A percentile compares a stretch with the other conserved stretches of the same genome.
phyloP scores from a whole-genome alignment of 2,888 invertebrate species.

The Acanthacorydalis orientalis region DNA sequence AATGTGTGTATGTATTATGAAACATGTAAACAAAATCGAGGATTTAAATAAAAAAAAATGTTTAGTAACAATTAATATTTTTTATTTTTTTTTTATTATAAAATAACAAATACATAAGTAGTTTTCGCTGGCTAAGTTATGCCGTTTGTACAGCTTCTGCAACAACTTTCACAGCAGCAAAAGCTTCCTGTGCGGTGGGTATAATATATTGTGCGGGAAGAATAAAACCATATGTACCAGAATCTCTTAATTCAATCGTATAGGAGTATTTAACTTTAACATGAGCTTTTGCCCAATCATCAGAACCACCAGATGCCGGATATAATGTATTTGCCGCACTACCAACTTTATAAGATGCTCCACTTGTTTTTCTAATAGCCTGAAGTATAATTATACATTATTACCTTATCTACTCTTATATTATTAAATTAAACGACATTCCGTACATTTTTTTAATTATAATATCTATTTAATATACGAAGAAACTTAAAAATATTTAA shows the following conservation, averaged over 20 bases:
- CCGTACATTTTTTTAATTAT: no score
- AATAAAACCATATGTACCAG: constrained; percentile 71
- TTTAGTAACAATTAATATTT: neutral
- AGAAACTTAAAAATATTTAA: no score
- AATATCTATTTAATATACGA: no score
- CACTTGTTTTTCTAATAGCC: constrained; percentile 41
- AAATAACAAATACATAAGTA: neutral
- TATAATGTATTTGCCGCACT: constrained; percentile 63
- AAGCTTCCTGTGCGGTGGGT: constrained; percentile 56
- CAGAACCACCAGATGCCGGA: constrained; percentile 67
- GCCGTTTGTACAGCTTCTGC: constrained; percentile 27
- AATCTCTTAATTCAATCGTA: constrained; percentile 78
- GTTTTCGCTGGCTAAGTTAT: constrained; percentile 10
- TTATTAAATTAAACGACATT: no score
- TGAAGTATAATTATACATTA: constrained; percentile 20
- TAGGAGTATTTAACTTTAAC: constrained; percentile 73
- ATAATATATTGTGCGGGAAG: constrained; percentile 63
- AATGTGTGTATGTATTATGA: neutral
- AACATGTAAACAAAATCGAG: neutral
- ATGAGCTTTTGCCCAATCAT: constrained; percentile 82
- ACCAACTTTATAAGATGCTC: constrained; percentile 54
- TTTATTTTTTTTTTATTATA: neutral
- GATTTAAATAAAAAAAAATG: neutral
- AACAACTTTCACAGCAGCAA: constrained; percentile 51
- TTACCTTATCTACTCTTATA: no score